Percentiles rank a stretch among this genome's conserved stretches.
phyloP scores from a whole-genome alignment of 2,113 vertebrate species.

The Caranx ignobilis region DNA sequence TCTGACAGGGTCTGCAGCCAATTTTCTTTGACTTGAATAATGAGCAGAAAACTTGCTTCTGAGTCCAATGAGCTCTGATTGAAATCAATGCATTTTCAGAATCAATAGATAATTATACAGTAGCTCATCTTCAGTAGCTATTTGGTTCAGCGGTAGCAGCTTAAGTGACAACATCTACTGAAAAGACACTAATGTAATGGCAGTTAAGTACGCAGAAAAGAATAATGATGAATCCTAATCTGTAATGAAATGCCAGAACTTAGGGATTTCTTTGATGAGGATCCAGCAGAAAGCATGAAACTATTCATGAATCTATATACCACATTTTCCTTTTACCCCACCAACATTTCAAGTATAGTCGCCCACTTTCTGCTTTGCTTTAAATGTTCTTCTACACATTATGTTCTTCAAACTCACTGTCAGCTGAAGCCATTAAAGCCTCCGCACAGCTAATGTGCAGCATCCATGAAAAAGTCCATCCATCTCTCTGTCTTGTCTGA shows the following conservation, averaged over 20 bases:
- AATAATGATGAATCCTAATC: background rate
- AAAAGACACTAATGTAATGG: background rate
- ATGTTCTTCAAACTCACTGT: background rate
- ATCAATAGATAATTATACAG: constrained; percentile 31
- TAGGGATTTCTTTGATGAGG: background rate
- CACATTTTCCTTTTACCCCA: background rate
- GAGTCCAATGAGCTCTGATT: constrained; percentile 8
- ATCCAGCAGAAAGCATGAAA: background rate
- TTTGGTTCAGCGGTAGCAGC: background rate
- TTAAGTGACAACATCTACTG: background rate
- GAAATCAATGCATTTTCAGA: background rate
- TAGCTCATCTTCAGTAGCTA: background rate
- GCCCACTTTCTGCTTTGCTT: background rate
- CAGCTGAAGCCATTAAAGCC: background rate
- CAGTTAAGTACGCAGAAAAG: background rate
- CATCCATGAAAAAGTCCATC: background rate
- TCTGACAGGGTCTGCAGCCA: background rate
- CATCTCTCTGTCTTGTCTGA: background rate
- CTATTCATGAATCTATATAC: background rate
- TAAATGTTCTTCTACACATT: background rate
- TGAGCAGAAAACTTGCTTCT: background rate
- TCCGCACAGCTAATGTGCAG: background rate
- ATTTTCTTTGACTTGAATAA: background rate
- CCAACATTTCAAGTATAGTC: background rate
- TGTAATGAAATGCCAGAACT: background rate